Evolutionary conservation across 2,113 vertebrate genomes (phyloP), one percentile per base, ranked within the genome.

Genomic region (Cromileptes altivelis): DNA sequence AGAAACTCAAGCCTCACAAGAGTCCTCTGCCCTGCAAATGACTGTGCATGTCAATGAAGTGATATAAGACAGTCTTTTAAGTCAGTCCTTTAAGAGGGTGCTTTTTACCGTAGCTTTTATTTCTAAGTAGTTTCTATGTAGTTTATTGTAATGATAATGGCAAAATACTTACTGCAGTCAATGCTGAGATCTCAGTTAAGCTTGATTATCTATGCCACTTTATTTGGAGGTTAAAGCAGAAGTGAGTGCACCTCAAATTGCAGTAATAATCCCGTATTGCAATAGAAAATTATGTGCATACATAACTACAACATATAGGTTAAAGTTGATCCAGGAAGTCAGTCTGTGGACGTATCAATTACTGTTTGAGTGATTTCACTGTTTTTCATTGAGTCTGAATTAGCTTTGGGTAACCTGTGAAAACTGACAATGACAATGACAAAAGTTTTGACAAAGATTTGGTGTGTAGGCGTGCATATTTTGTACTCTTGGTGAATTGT

Each of bases 41-140:
- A 73, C 63, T 58, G 55, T 69, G 78, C 50, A 72, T 68, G 40
- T 69, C 42, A 68, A 62, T 40, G 6, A 19, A 47, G 25, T 63
- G 37, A 78, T 25, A 50, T 12, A 67, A 23, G 27, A 6, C 60
- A 13, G 58, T 27, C 11, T 30, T 37, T 30, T 42, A 52, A 70
- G 45, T 4, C 27, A 37, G 7, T 61, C 6, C 13, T 60, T 55
- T 27, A 53, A 68, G 21, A 49, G 47, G 47, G 47, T 49, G 21
- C 58, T 37, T 37, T 8, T 37, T 37, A 19, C 21, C 7, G 56
- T 42, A 82, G 47, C 4, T 25, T 23, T 17, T n/a, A 47, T 81
- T 42, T 52, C 4, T 10, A 50, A 15, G 6, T 25, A 6, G 42
- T 8, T 55, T 25, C 21, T 12, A 64, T 40, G 37, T 42, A 3